Evolutionary conservation across 2,797 vertebrate genomes (phyloP).

Genomic region (Pyrocephalus nanus): DNA sequence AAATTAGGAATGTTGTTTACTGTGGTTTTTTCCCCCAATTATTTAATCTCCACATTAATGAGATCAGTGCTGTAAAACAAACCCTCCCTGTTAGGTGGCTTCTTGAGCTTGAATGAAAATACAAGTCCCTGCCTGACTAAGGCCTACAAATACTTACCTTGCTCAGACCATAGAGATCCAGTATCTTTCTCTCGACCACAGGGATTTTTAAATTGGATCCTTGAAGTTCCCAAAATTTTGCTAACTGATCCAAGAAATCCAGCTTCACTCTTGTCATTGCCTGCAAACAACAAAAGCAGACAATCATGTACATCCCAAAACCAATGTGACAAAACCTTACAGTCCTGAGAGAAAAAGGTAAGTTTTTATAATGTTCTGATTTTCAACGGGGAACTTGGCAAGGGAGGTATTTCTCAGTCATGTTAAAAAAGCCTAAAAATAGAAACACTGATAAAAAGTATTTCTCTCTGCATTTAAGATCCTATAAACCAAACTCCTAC

Average conservation of each 20-base stretch:
- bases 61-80: background rate
- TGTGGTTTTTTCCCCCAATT: background rate
- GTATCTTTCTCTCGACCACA: conserved; percentile 92
- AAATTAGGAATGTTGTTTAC: background rate
- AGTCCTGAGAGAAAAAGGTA: background rate
- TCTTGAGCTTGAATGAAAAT: background rate
- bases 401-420: background rate
- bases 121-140: background rate
- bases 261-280: conserved; percentile 96
- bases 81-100: background rate
- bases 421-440: rapidly evolving
- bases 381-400: background rate
- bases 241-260: conserved; percentile 96
- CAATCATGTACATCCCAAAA: rapidly evolving
- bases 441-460: background rate
- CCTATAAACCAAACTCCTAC: background rate
- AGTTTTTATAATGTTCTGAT: background rate
- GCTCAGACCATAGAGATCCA: conserved; percentile 95
- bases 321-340: background rate
- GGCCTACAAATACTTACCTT: conserved; percentile 79
- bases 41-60: background rate
- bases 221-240: conserved; percentile 98
- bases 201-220: conserved; percentile 95
- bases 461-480: background rate
- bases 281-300: conserved; percentile 69